A percentile compares a stretch with the other conserved stretches of the same genome.
Evolutionary conservation across 2,113 vertebrate species (phyloP).

Genomic region (Triplophysa dalaica): DNA sequence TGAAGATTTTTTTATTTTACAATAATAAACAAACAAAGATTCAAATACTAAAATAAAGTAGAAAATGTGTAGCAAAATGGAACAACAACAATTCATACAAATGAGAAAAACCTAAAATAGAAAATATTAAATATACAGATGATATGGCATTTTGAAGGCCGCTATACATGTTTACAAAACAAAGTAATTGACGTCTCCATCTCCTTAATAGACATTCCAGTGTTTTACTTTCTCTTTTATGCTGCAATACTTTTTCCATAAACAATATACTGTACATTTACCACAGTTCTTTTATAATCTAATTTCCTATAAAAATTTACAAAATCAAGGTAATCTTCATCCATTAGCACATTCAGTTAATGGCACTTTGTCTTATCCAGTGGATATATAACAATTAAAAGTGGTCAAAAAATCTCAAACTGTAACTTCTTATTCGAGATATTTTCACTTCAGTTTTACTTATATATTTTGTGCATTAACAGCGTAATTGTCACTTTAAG

Average conservation of each 20-base stretch:
- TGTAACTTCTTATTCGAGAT: not conserved
- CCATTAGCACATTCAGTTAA: constrained; percentile 18
- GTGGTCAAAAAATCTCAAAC: not conserved
- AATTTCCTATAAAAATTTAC: not conserved
- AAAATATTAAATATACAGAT: constrained; percentile 29
- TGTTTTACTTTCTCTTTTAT: constrained; percentile 14
- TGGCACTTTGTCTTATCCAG: constrained; percentile 23
- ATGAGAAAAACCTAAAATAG: not conserved
- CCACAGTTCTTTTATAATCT: not conserved
- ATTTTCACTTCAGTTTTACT: not conserved
- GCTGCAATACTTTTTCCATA: not conserved
- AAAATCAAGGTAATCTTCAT: constrained; percentile 20
- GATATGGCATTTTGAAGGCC: constrained; percentile 9
- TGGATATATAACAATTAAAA: not conserved
- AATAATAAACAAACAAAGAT: not conserved
- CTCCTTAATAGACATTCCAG: constrained; percentile 25
- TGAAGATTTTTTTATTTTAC: not conserved
- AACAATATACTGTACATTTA: not conserved
- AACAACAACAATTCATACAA: constrained; percentile 5
- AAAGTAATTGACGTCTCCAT: not conserved
- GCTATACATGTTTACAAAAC: constrained; percentile 12
- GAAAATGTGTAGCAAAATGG: constrained; percentile 1
- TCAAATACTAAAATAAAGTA: constrained; percentile 3
- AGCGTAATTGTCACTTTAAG: constrained; percentile 4
- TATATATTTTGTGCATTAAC: not conserved